Evolutionary conservation across 2,797 vertebrate species (phyloP).

Genomic region (Brachyalestes nurse): DNA sequence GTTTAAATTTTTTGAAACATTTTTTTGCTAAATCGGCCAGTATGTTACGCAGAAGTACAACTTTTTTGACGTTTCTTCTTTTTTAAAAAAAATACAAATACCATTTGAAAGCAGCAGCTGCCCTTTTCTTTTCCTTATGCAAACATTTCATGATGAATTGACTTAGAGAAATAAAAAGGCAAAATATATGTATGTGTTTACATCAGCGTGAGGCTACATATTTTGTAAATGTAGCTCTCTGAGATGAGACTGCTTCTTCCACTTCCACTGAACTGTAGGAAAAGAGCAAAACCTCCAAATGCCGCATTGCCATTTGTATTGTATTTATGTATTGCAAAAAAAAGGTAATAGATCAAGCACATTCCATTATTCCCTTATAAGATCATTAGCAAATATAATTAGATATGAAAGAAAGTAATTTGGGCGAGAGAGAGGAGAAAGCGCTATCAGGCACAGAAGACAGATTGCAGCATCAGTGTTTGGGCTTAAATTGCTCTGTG

Average conservation of each 20-base stretch:
- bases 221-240: conserved; percentile 10
- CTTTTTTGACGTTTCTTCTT: background rate
- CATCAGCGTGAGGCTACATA: background rate
- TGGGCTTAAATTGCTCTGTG: conserved; percentile 85
- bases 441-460: conserved; percentile 86
- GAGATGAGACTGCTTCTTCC: conserved; percentile 30
- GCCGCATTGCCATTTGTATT: conserved; percentile 80
- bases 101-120: background rate
- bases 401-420: conserved; percentile 87
- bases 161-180: too few species aligned
- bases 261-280: conserved; percentile 48
- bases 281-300: conserved; percentile 58
- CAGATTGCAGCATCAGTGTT: conserved; percentile 85
- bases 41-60: background rate
- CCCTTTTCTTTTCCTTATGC: background rate
- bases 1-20: background rate
- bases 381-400: conserved; percentile 88
- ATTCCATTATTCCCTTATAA: conserved; percentile 88
- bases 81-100: background rate
- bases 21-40: too few species aligned
- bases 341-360: conserved; percentile 87
- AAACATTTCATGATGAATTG: background rate
- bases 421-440: conserved; percentile 83
- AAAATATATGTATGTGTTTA: background rate
- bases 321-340: conserved; percentile 84